Evolutionary conservation across 2,797 vertebrate genomes (phyloP).

Genomic region (Leptodactylus fallax): DNA sequence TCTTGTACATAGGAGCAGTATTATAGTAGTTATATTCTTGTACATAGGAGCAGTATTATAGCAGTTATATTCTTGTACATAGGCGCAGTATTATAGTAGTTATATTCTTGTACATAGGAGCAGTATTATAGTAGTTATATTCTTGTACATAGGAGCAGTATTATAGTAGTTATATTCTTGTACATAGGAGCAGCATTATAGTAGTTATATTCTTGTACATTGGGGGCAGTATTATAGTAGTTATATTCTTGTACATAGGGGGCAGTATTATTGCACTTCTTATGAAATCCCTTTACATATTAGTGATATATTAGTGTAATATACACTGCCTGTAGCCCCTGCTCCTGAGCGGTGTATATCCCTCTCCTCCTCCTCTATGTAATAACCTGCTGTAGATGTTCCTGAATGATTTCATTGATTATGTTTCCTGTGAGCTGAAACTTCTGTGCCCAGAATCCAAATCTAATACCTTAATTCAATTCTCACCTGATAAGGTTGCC

Average conservation of each 20-base stretch:
- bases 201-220: no score
- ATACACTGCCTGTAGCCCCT: not conserved
- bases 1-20: no score
- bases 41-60: slow-evolving; percentile 2
- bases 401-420: slow-evolving; percentile 53
- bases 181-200: not conserved
- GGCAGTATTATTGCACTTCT: not conserved
- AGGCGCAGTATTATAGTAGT: not conserved
- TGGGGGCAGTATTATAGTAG: not conserved
- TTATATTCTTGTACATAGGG: not conserved
- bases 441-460: slow-evolving; percentile 50
- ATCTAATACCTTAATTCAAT: slow-evolving; percentile 54
- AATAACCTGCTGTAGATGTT: slow-evolving; percentile 53
- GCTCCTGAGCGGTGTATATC: not conserved
- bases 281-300: no score
- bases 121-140: slow-evolving; percentile 6
- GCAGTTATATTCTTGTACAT: not conserved
- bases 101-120: not conserved
- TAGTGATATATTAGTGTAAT: not conserved
- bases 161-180: not conserved
- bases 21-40: not conserved
- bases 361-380: not conserved
- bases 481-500: slow-evolving; percentile 42
- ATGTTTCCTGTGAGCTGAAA: slow-evolving; percentile 28
- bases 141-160: not conserved